These are phyloP conservation scores for Spheniscus humboldti DNA, from an alignment of 2,797 vertebrate genomes.

Conservation along the genomic window DNA sequence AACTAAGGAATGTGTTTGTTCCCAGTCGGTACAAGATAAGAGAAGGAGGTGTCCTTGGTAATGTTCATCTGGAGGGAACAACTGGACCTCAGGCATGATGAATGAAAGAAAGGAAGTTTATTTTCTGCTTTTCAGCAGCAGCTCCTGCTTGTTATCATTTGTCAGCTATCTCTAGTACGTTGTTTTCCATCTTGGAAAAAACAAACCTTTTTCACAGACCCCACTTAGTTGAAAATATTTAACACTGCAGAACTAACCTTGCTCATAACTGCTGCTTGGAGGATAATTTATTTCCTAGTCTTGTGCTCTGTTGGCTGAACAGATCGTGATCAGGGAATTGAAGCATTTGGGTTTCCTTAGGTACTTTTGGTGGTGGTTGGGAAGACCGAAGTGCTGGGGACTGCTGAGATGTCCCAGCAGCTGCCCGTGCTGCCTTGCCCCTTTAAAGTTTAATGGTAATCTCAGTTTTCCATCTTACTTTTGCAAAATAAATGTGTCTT, in stretches of 20 bases:
- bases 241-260: not conserved
- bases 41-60: not conserved
- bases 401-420: not conserved
- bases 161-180: not conserved
- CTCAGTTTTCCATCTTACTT: not conserved
- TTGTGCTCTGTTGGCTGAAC: not conserved
- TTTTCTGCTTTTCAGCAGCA: conserved; percentile 20
- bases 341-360: not conserved
- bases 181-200: not conserved
- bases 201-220: not conserved
- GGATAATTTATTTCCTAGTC: not conserved
- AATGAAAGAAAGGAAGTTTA: conserved; percentile 2
- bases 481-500: not conserved
- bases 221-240: not conserved
- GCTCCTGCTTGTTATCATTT: not conserved
- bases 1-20: not conserved
- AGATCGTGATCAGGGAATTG: not conserved
- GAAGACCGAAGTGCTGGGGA: not conserved
- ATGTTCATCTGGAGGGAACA: not conserved
- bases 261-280: not conserved
- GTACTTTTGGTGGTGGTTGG: not conserved
- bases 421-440: not conserved
- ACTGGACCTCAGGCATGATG: not conserved
- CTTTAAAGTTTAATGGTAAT: not conserved
- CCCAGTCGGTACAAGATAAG: not conserved